Evolutionary conservation across 2,888 invertebrate genomes (phyloP).

Genomic region (Beris chalybata): DNA sequence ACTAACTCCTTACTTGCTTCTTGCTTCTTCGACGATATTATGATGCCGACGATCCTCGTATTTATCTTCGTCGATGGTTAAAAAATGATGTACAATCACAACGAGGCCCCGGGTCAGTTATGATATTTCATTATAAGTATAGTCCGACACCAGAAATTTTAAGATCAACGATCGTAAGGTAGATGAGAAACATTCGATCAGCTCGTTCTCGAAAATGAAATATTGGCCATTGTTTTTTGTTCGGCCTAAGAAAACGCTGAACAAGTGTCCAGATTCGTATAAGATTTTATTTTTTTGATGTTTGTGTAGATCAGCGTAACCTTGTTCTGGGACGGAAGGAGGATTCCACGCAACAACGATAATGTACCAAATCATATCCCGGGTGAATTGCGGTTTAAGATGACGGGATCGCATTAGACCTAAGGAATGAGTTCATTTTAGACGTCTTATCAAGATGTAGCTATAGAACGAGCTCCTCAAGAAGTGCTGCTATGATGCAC

Average conservation of each 20-base stretch:
- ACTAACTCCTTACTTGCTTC: constrained; percentile 2
- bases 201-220: constrained; percentile 35
- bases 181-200: constrained; percentile 30
- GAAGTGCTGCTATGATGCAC: constrained; percentile 12
- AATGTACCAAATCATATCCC: constrained; percentile 12
- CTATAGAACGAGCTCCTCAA: background rate
- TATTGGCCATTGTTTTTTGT: constrained; percentile 38
- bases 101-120: constrained; percentile 55
- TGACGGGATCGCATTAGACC: constrained; percentile 19
- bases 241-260: background rate
- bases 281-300: background rate
- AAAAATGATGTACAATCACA: constrained; percentile 41
- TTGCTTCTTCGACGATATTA: constrained; percentile 10
- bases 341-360: background rate
- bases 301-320: background rate
- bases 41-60: constrained; percentile 29
- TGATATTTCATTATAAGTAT: constrained; percentile 55
- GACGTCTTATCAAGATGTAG: constrained; percentile 33
- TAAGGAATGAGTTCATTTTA: constrained; percentile 25
- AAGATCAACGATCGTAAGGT: constrained; percentile 31
- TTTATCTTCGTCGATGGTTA: constrained; percentile 36
- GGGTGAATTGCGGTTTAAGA: constrained; percentile 20
- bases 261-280: background rate
- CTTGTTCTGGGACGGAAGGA: too few relatives aligned
- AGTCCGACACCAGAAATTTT: constrained; percentile 37